Evolutionary conservation across 2,888 invertebrate genomes (phyloP), one percentile per base, ranked within the genome.

Genomic region (Patella ulyssiponensis): DNA sequence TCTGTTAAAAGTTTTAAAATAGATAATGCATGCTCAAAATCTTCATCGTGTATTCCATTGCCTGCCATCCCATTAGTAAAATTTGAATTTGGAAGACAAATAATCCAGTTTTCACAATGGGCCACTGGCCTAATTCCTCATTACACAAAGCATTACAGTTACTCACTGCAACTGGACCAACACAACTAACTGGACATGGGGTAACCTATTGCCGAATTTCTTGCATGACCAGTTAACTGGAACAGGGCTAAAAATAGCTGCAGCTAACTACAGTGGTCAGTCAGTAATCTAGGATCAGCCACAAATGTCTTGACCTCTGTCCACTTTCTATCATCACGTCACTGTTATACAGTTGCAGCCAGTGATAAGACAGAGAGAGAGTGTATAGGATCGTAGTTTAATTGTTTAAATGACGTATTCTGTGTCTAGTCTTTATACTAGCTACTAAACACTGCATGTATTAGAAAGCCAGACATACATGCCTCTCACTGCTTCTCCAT

Each of bases 21-120:
- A 33, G 76, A 76, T 51, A 76, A 52, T 23, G 83, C 83, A 77
- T 83, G 82, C 64, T 83, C 83, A 77, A 82, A 81, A 74, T 83
- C 82, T 53, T 81, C 82, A 80, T 82, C 82, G 20, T 76, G 76
- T 33, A 76, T 70, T 64, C 64, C 64, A 64, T 64, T 64, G 20
- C 20, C 64, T 54, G 76, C 76, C 76, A 76, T 76, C 58, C 76
- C 76, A 73, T 73, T 23, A 64, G 64, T 23, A 64, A 64, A 23
- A 23, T 64, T 64, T 20, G 64, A 64, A 64, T 64, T 64, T 64
- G 9, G 14, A 11, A 9, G 23, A 23, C 20, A 64, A 64, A 64
- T 23, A 9, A 17, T 23, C 11, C 23, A 64, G 23, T 64, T 44
- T 44, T 23, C 64, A 58, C 58, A 20, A 23, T 64, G 64, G 64